A percentile compares a stretch with the other conserved stretches of the same genome.
These are phyloP conservation scores for Blennius ocellaris DNA, from an alignment of 2,113 vertebrate species.

Conservation along the genomic window DNA sequence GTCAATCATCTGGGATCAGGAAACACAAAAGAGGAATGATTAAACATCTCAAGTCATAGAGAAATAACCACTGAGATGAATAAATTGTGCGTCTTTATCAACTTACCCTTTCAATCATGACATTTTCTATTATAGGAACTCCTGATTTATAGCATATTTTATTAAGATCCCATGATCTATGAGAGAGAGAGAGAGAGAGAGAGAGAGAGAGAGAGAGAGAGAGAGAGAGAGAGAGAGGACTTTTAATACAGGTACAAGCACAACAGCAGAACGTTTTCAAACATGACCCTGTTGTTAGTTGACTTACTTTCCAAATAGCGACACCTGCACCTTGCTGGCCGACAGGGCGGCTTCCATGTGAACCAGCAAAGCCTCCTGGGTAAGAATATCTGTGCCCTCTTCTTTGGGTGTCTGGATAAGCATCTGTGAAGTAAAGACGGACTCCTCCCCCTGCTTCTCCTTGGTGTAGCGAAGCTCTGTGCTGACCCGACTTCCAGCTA, in stretches of 20 bases:
- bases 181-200: constrained; percentile 20
- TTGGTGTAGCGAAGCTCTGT: constrained; percentile 95
- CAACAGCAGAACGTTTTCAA: not conserved
- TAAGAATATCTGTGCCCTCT: constrained; percentile 92
- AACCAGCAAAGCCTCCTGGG: constrained; percentile 91
- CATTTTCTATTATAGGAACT: constrained; percentile 96
- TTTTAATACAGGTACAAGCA: not conserved
- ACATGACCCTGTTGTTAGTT: not conserved
- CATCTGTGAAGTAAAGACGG: constrained; percentile 95
- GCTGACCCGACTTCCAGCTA: constrained; percentile 95
- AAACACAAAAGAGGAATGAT: constrained; percentile 34
- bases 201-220: no score
- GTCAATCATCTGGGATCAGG: constrained; percentile 92
- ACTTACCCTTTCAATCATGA: constrained; percentile 98
- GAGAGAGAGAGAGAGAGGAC: not conserved
- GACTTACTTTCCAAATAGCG: constrained; percentile 98
- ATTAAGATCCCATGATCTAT: constrained; percentile 97
- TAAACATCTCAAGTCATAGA: constrained; percentile 18
- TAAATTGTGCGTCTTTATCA: rapidly evolving
- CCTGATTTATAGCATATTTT: constrained; percentile 99
- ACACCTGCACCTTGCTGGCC: constrained; percentile 97
- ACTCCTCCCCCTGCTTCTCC: constrained; percentile 97
- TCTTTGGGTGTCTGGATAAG: constrained; percentile 94
- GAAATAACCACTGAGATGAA: not conserved
- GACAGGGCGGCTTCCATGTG: constrained; percentile 94